A percentile compares a stretch with the other conserved stretches of the same genome.
phyloP scores from a whole-genome alignment of 2,797 vertebrate genomes.

The Chaetophractus vellerosus region DNA sequence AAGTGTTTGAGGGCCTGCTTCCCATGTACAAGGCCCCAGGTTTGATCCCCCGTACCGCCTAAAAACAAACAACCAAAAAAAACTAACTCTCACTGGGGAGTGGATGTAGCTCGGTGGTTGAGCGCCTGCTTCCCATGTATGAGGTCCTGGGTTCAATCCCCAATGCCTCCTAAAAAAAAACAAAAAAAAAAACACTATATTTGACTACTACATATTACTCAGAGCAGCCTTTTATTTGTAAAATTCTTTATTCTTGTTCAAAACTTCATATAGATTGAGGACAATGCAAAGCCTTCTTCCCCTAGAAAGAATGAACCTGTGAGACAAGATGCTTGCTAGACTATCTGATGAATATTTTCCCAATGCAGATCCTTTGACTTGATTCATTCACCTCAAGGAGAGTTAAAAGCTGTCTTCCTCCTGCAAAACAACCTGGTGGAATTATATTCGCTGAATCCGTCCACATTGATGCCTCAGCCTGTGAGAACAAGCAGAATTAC shows the following conservation, averaged over 20 bases:
- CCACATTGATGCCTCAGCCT: conserved; percentile 87
- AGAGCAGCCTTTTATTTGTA: not conserved
- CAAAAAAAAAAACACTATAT: not conserved
- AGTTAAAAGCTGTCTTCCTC: conserved; percentile 95
- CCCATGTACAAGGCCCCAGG: too few species aligned
- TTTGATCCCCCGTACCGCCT: too few species aligned
- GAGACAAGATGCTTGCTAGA: not conserved
- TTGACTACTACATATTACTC: not conserved
- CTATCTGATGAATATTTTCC: conserved; percentile 10
- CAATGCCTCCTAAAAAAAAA: too few species aligned
- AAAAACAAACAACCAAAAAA: too few species aligned
- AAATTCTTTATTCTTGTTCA: not conserved
- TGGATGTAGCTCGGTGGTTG: too few species aligned
- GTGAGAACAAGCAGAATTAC: conserved; percentile 93
- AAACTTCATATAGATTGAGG: not conserved
- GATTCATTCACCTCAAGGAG: conserved; percentile 92
- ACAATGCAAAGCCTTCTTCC: not conserved
- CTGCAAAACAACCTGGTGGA: conserved; percentile 98
- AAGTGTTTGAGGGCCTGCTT: too few species aligned
- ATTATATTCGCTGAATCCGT: conserved; percentile 91
- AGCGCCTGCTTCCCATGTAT: too few species aligned
- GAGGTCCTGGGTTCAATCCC: too few species aligned
- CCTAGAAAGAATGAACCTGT: not conserved
- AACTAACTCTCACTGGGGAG: too few species aligned
- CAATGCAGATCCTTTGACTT: conserved; percentile 94